Base-by-base conservation (phyloP, 1,140 invertebrate species). In the Archegozetes longisetosus region DNA sequence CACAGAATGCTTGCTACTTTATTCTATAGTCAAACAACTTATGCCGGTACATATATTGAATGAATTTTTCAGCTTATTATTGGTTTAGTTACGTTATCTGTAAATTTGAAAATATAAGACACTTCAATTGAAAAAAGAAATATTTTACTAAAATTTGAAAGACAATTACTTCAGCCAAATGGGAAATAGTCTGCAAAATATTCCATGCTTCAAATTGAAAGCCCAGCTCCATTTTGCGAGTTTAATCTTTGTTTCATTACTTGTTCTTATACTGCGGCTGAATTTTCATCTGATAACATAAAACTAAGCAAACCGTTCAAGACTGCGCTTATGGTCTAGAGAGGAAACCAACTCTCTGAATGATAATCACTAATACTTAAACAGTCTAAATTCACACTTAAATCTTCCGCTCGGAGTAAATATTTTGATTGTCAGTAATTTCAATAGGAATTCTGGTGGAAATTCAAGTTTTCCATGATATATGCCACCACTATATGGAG, bases 361-460 rank as follows among this genome's bases (percentile, higher is more conserved):
- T 99, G 95, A 71, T 91, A 98, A 74, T 98, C 95, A 64, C 85
- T 89, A 65, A 96, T 96, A 61, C 91, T 96, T 58, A 98, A 78
- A 75, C 95, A 99, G 75, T 69, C 90, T 78, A 13, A 84, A 90
- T 67, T 94, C 92, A 1, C 84, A 84, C 73, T 84, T 91, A 69
- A 88, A 90, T 66, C 83, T 78, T 59, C 95, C 95, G 74, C 90
- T 97, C 13, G 95, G 95, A 13, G 95, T 98, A 20, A 91, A 83
- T 90, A 98, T 98, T 68, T 90, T 96, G 69, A 98, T 95, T 64
- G 89, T 88, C n/a, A 95, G 95, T 40, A 95, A 93, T 72, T 93
- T 94, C 70, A 98, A 98, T 3, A 95, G 95, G 76, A 94, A 99
- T 69, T 98, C 92, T 64, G 83, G 76, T 2, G 95, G 94, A 76